These are phyloP conservation scores for Mohoua ochrocephala DNA, from an alignment of 2,113 vertebrate species.

Conservation along the genomic window DNA sequence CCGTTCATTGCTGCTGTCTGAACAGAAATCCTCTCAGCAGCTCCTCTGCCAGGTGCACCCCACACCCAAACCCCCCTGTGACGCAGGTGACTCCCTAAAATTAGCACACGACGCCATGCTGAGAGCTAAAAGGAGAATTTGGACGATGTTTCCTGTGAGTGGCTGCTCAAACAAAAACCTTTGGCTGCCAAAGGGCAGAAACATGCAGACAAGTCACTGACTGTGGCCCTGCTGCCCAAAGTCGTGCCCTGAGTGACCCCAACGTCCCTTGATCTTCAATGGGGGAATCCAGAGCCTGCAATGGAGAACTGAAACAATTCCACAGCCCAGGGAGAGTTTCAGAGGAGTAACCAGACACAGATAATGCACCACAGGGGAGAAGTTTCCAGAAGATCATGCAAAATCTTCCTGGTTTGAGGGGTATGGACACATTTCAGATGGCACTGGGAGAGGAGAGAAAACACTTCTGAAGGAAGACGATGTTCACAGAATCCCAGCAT, in stretches of 20 bases:
- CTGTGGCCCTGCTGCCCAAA: background rate
- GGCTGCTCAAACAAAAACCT: background rate
- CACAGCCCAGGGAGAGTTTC: background rate
- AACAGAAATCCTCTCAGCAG: background rate
- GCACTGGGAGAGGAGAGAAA: background rate
- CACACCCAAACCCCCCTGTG: background rate
- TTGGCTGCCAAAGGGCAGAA: background rate
- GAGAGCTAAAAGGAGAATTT: background rate
- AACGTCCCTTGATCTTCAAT: rapidly evolving
- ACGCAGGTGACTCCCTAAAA: background rate
- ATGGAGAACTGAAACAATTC: background rate
- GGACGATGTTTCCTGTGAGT: background rate
- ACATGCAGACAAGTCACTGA: background rate
- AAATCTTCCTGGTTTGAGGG: background rate
- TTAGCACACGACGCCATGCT: rapidly evolving
- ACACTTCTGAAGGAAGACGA: background rate
- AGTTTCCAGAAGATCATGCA: background rate
- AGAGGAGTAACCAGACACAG: background rate
- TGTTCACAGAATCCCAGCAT: background rate
- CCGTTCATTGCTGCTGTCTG: background rate
- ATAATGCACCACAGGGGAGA: background rate
- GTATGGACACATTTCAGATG: background rate
- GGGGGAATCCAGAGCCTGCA: background rate
- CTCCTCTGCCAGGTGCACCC: background rate
- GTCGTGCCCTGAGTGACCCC: too few species aligned